Base-by-base conservation (phyloP, 2,113 vertebrate genomes). In the Cairina moschata region DNA sequence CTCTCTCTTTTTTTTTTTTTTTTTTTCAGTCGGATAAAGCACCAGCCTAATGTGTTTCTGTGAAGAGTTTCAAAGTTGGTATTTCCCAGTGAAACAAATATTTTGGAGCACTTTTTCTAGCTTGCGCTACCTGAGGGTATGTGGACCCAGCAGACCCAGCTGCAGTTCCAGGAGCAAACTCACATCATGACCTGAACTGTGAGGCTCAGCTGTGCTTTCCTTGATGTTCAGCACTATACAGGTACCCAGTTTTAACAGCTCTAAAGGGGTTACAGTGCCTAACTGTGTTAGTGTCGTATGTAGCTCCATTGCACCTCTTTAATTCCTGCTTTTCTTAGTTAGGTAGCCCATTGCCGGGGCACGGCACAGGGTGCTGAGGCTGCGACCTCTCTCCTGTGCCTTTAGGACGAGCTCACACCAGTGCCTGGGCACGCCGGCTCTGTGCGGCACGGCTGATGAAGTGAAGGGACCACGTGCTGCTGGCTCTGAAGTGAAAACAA, bases 401-500 rank as follows among this genome's bases (percentile, higher is more conserved):
- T 7, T 55, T 25, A 60, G 50, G 20, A 50, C 7, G 78, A 75
- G 63, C 83, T 92, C n/a, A 4, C 6, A 16, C 38, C 6, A 4
- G 69, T 34, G 80, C 83, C 95, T 5, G 5, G 84, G 26, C 17
- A 5, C 1, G 4, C 44, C 0, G 8, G 72, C 76, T 92, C 84
- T 54, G 86, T 58, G 74, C 17, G 2, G 54, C 78, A 17, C 32
- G 40, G 77, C 85, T 95, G 93, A 95, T 97, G 95, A 96, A 94
- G 94, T 96, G 96, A 91, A 93, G 68, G 72, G 66, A 88, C 55
- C 17, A 20, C 89, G 89, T 71, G 91, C 94, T 96, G 83, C 96
- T 97, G 97, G 96, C 97, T 96, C 97, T 73, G 86, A 71, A 97
- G 93, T 77, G 95, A 96, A 97, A 97, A 97, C 96, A 97, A 96